Base-by-base conservation (phyloP, 2,113 vertebrate genomes). In the Mustela nigripes region DNA sequence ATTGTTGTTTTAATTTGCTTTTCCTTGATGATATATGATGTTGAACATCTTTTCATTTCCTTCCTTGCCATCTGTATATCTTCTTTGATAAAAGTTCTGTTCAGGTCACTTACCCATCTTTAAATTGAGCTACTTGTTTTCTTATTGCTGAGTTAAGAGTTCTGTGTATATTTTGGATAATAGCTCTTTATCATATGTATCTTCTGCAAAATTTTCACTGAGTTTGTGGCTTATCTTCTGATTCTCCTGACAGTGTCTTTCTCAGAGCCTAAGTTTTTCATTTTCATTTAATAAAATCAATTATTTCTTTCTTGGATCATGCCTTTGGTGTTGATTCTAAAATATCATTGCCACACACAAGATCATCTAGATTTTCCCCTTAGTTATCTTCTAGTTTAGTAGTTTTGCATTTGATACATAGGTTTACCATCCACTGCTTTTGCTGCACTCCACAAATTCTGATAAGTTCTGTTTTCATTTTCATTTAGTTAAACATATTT, bases 321-420 rank as follows among this genome's bases (percentile, higher is more conserved):
- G 50, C 50, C 26, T 78, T 88, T 83, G 24, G 8, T 78, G 39
- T 19, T 96, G 15, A 18, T 60, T 87, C 58, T 91, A 53, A 88
- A 71, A 85, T 88, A 63, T 74, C 60, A 78, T 71, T 33, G 5
- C 33, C 21, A 88, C 28, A 65, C 36, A 11, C 12, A 62, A 60
- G 19, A 16, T n/a, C 82, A 76, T 92, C 21, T 88, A 87, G 48
- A 92, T 92, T 88, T 96, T 92, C 31, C 89, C 36, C 45, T 67
- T 4, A 2, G 36, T 83, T 88, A 16, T 83, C 12, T 88, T 88
- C 56, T 83, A 21, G 1, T 92, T 45, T 88, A 36, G n/a, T n/a
- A 83, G 26, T 88, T 21, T 58, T 81, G 56, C 39, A n/a, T 81
- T 91, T 95, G 87, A 45, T 22, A 8, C 48, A 28, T n/a, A 89